Evolutionary conservation across 2,113 vertebrate genomes (phyloP).

Genomic region (Xenopus tropicalis): UCB_Xtro_10.0 CM004448.2:45301501-45302000

Average conservation of each 20-base stretch:
- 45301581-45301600: not conserved
- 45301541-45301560: not conserved
- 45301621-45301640: not conserved
- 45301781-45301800: slow-evolving; percentile 17
- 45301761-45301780: not conserved
- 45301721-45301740: slow-evolving; percentile 11
- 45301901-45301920: too few species aligned
- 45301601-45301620: not conserved
- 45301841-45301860: not conserved
- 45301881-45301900: too few species aligned
- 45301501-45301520: not conserved
- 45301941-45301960: too few species aligned
- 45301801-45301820: not conserved
- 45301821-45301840: not conserved
- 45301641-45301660: not conserved
- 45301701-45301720: not conserved
- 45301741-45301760: slow-evolving; percentile 2
- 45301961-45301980: too few species aligned
- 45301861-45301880: too few species aligned
- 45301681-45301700: not conserved
- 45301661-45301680: not conserved
- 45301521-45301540: not conserved
- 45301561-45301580: not conserved
- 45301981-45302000: too few species aligned
- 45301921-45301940: not conserved